Evolutionary conservation across 1,140 invertebrate species (phyloP).

Genomic region (Drosophila athabasca): DNA sequence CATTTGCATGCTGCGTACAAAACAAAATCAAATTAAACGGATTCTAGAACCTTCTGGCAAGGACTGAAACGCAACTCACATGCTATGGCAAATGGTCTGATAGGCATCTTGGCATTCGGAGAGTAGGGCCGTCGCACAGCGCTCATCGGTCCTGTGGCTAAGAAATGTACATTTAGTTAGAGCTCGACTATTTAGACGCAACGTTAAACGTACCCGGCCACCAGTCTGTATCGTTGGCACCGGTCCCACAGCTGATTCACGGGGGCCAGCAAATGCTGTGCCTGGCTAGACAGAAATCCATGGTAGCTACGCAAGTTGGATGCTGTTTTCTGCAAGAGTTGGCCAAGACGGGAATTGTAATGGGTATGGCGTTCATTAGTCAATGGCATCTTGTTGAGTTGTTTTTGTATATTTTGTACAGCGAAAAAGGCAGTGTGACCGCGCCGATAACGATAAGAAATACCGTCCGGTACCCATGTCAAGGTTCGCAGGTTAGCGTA

Average conservation of each 20-base stretch:
- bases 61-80: conserved; percentile 7
- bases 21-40: neutral
- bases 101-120: conserved; percentile 19
- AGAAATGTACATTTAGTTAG: neutral
- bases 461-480: no score
- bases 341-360: conserved; percentile 1
- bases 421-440: no score
- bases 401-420: no score
- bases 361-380: no score
- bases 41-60: neutral
- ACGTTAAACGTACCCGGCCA: conserved; percentile 33
- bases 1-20: conserved; percentile 4
- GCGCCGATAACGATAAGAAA: no score
- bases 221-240: conserved; percentile 38
- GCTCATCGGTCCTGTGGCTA: conserved; percentile 19
- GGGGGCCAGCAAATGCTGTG: conserved; percentile 10
- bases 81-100: neutral
- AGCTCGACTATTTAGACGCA: neutral
- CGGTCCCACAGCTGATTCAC: conserved; percentile 51
- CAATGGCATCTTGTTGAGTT: no score
- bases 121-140: conserved; percentile 27
- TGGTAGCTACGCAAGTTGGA: conserved; percentile 27
- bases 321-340: conserved; percentile 25
- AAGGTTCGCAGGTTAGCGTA: no score
- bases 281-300: neutral